phyloP scores from a whole-genome alignment of 1,140 invertebrate genomes.

The Drosophila kikkawai region DNA sequence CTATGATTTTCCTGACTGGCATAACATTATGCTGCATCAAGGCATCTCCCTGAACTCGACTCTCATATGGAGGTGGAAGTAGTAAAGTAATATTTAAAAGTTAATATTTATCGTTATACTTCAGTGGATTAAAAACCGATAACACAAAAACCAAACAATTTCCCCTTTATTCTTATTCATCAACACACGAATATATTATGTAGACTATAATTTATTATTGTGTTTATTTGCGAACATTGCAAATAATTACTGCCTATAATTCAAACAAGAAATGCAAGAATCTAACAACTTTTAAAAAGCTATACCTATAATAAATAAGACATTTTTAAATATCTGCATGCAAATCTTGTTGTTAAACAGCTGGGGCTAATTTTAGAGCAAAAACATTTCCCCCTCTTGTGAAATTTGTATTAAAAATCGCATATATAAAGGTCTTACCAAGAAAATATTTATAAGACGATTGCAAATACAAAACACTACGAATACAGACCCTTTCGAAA shows the following conservation, averaged over 20 bases:
- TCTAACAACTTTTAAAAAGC: neutral
- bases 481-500: neutral
- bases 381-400: conserved; percentile 2
- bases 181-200: neutral
- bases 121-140: neutral
- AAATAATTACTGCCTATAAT: neutral
- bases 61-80: conserved; percentile 98
- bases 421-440: conserved; percentile 4
- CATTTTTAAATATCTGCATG: neutral
- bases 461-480: neutral
- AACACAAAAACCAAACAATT: neutral
- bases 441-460: neutral
- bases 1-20: conserved; percentile 98
- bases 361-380: conserved; percentile 12
- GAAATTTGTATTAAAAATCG: neutral
- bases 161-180: neutral
- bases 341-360: neutral
- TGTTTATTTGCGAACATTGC: conserved; percentile 4
- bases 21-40: conserved; percentile 94
- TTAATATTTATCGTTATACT: neutral
- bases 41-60: conserved; percentile 97
- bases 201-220: neutral
- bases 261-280: neutral
- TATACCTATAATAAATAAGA: neutral
- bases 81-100: neutral